Evolutionary conservation across 2,888 invertebrate genomes (phyloP), one percentile per base, ranked within the genome.

Genomic region (Pristionchus exspectatus): DNA sequence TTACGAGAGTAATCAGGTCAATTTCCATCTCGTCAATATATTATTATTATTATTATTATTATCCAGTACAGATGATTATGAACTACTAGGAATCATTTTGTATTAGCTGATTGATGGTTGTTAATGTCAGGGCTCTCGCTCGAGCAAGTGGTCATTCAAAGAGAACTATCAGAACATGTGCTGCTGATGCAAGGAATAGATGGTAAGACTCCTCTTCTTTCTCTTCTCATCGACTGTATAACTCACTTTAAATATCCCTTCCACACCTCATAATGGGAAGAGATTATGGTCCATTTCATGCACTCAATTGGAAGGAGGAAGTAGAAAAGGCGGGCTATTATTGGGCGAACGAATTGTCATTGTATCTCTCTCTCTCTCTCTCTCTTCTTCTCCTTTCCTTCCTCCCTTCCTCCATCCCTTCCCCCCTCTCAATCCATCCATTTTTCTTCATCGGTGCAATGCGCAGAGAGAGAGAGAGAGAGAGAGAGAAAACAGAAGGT

Each of bases 151-250:
- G 88, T 9, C 89, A 89, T 69, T 56, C 56, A 72, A 91, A 92
- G 89, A 74, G 91, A 84, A 63, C 89, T 16, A 72, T 91, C 81
- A 56, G 91, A 44, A 88, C 86, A 54, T 85, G 90, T 50, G 92
- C 91, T 44, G 91, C 91, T 5, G 66, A 74, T 54, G 92, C 91
- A 27, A 56, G 90, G 66, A 92, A 92, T 83, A 59, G 88, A 87
- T 91, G 91, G 91, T 92, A 81, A 4, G 86, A 30, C 30, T 21
- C 38, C 27, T 33, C 38, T 38, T 21, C 16, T 18, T 9, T 33
- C 38, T 16, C 30, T 33, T 33, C 38, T 33, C 69, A 27, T 69
- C 14, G 4, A 69, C 69, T 27, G 30, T 14, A 14, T 27, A 27
- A 24, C 30, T 30, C 69, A 69, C 5, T 69, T 14, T 12, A 24